Evolutionary conservation across 2,113 vertebrate genomes (phyloP).

Genomic region (Sus scrofa): T2T-Sscrofa CM000816.6:14803501-14804000

Average conservation of each 20-base stretch:
- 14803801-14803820: background rate
- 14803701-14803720: background rate
- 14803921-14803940: too few relatives aligned
- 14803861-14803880: background rate
- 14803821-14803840: background rate
- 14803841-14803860: background rate
- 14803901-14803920: background rate
- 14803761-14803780: background rate
- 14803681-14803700: background rate
- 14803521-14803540: too few relatives aligned
- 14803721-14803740: background rate
- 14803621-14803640: too few relatives aligned
- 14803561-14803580: too few relatives aligned
- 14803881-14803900: background rate
- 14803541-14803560: too few relatives aligned
- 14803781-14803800: background rate
- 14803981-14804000: background rate
- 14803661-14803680: background rate
- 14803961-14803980: background rate
- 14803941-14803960: background rate
- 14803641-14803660: background rate
- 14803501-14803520: too few relatives aligned
- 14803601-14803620: too few relatives aligned
- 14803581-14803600: too few relatives aligned
- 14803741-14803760: background rate